Base-by-base conservation (phyloP, 2,888 invertebrate genomes). In the Pomacea canaliculata region DNA sequence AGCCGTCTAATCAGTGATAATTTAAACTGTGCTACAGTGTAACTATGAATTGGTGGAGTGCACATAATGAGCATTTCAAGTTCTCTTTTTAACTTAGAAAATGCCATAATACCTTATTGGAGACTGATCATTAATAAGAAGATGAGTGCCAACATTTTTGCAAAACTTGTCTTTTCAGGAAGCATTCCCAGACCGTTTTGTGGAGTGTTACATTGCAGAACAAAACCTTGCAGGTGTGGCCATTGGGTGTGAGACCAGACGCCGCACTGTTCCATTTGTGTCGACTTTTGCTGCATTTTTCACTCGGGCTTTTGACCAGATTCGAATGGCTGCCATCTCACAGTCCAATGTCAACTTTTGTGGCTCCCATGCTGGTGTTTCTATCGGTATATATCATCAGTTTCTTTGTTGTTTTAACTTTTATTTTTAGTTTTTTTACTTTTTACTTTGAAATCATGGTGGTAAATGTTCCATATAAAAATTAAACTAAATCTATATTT, bases 141-240 rank as follows among this genome's bases (percentile, higher is more conserved):
- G 16, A 16, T 56, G 16, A 56, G 16, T 56, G 51, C 51, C 16
- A 16, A 56, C 4, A 56, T 56, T 16, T 13, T 56, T 16, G 10
- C 10, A 13, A 16, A 56, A 13, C 10, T 16, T 56, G 51, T 10
- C 51, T 0, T 56, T 56, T 16, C 84, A 90, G 89, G 85, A 91
- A 84, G 90, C 87, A 23, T 91, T 88, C 79, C 93, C 94, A 1
- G 92, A 93, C 73, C 94, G 96, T 82, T 98, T 96, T 92, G 94
- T 99, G 84, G 99, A 99, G 92, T 98, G 99, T 91, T 99, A 96
- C 93, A 99, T 99, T 89, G 99, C 99, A 78, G 99, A 99, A 91
- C 99, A 99, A 93, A 99, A 98, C 92, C 92, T 98, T 89, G 97
- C 97, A 80, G 97, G 90, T 46, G 97, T 98, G 78, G 98, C 96